Base-by-base conservation (phyloP, 2,797 vertebrate genomes). In the Hippoglossus hippoglossus region DNA sequence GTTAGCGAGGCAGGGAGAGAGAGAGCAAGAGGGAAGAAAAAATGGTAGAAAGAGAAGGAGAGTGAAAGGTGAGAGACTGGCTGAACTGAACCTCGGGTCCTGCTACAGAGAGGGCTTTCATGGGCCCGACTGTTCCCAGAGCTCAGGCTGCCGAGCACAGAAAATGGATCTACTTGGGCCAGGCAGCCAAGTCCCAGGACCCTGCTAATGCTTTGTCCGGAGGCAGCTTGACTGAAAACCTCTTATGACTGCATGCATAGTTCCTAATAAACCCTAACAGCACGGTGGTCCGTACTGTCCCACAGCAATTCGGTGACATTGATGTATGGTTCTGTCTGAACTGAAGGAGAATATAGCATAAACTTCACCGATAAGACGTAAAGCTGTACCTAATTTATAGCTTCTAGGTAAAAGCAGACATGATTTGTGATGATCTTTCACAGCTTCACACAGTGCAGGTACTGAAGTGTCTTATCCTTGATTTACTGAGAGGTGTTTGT, bases 81-180 rank as follows among this genome's bases (percentile, higher is more conserved):
- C 73, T 62, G 71, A 63, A 87, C 82, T 89, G 87, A 89, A 81
- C 72, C 85, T 86, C 63, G 9, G 52, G 66, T 73, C 24, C 55
- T 21, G 64, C 82, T 62, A 93, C 87, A 93, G 89, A 91, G 87
- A 74, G 16, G 67, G 82, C 92, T 92, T 94, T 93, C 88, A 92
- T 91, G 79, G 47, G 50, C 50, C 51, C 10, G 78, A 31, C 57
- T 55, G 81, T 92, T 93, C 92, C 91, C 92, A 91, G 83, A 89
- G 81, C 79, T 76, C 75, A 46, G 52, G 54, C 63, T 31, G 51
- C 49, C 25, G 51, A 81, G 68, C 73, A 70, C 66, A 80, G 87
- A 90, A 92, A 93, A 87, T 83, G 72, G 81, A 84, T 84, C 83
- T 69, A 69, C 85, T 66, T 22, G 46, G 75, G 65, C 63, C 77